phyloP scores from a whole-genome alignment of 2,797 vertebrate genomes.

The Chloroceryle inda region DNA sequence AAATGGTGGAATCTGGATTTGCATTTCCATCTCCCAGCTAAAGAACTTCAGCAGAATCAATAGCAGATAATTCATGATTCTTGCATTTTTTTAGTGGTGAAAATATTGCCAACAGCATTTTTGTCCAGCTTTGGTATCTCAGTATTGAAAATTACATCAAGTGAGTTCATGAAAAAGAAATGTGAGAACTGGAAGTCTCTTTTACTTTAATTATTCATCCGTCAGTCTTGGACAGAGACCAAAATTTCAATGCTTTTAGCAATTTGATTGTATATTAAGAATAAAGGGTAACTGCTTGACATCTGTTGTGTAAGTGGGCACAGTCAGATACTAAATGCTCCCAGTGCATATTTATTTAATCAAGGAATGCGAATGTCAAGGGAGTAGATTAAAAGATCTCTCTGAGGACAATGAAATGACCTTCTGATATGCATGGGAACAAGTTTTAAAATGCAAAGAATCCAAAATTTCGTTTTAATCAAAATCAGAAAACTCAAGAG shows the following conservation, averaged over 20 bases:
- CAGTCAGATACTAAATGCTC: background rate
- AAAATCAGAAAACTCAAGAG: background rate
- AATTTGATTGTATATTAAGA: constrained; percentile 8
- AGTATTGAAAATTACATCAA: constrained; percentile 2
- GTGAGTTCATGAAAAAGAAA: constrained; percentile 18
- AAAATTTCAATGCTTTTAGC: constrained; percentile 6
- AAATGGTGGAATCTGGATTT: background rate
- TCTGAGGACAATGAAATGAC: background rate
- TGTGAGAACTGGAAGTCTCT: constrained; percentile 15
- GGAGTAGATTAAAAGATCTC: background rate
- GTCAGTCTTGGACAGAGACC: background rate
- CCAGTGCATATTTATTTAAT: constrained; percentile 11
- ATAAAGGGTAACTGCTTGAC: background rate
- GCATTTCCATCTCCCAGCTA: background rate
- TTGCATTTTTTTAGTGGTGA: background rate
- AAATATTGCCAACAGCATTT: background rate
- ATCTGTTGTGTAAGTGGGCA: background rate
- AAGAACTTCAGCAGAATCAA: background rate
- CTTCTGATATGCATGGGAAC: background rate
- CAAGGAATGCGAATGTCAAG: background rate
- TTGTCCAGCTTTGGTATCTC: constrained; percentile 2
- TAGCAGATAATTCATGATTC: background rate
- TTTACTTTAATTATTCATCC: constrained; percentile 42
- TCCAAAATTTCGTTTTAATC: background rate
- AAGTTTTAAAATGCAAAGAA: background rate